A percentile compares a stretch with the other conserved stretches of the same genome.
Evolutionary conservation across 2,797 vertebrate species (phyloP).

Genomic region (Miichthys miiuy): DNA sequence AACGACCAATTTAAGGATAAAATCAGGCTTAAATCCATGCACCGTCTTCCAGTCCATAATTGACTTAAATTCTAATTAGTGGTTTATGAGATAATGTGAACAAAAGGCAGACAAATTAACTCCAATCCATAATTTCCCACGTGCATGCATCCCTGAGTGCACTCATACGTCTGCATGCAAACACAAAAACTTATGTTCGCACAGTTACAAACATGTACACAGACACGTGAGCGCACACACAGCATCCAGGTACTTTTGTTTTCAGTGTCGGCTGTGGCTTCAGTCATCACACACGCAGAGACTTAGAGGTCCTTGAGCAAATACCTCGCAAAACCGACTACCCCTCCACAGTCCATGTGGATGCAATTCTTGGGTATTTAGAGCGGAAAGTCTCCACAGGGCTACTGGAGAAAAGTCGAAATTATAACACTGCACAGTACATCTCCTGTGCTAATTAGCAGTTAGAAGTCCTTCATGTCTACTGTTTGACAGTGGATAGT

Average conservation of each 20-base stretch:
- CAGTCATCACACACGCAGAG: constrained; percentile 33
- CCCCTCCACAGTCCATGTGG: constrained; percentile 70
- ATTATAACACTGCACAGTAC: constrained; percentile 60
- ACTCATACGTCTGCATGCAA: constrained; percentile 5
- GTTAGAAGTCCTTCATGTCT: constrained; percentile 56
- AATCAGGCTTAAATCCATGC: background rate
- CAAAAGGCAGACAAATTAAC: background rate
- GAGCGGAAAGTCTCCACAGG: constrained; percentile 81
- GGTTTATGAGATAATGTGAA: background rate
- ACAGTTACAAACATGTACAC: constrained; percentile 14
- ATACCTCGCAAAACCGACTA: constrained; percentile 44
- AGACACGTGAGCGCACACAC: constrained; percentile 43
- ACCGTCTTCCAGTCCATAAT: background rate
- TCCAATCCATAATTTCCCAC: background rate
- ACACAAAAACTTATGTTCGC: constrained; percentile 1
- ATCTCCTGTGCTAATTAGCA: constrained; percentile 71
- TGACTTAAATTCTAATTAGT: background rate
- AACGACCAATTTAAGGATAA: background rate
- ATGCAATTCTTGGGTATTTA: constrained; percentile 77
- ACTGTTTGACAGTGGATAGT: constrained; percentile 58
- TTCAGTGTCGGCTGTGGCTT: constrained; percentile 18
- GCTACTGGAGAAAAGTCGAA: constrained; percentile 67
- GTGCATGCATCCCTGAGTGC: constrained; percentile 1
- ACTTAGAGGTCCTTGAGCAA: constrained; percentile 54
- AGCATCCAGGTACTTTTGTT: constrained; percentile 47